Conservation (phyloP, 1,140 invertebrate genomes). For the Ctenoplectra terminalis region DNA sequence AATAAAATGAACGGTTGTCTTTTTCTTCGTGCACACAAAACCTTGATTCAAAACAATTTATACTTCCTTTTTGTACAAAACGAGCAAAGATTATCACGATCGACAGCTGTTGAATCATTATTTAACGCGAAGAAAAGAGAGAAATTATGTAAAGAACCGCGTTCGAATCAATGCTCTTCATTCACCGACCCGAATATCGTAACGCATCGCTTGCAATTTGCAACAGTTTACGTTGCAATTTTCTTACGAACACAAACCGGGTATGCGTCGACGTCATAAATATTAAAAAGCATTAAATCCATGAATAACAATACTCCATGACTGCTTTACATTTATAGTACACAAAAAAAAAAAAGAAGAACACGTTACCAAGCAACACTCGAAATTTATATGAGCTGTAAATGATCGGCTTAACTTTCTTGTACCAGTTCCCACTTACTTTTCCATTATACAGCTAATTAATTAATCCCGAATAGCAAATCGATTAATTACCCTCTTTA, state of each 20-base stretch:
- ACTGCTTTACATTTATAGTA: background rate
- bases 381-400: background rate
- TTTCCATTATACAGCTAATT: background rate
- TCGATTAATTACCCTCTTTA: background rate
- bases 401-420: background rate
- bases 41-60: no score
- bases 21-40: background rate
- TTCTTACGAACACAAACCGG: background rate
- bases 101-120: background rate
- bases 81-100: background rate
- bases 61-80: no score
- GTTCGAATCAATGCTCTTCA: background rate
- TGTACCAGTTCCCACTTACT: background rate
- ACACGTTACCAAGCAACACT: background rate
- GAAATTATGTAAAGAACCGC: constrained; percentile 10
- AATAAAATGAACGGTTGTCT: background rate
- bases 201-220: background rate
- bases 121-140: background rate
- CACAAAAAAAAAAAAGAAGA: background rate
- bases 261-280: background rate
- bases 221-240: background rate
- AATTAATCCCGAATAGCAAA: background rate
- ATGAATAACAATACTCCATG: background rate
- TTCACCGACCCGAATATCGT: background rate
- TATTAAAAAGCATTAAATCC: background rate